Base-by-base conservation (phyloP, 2,113 vertebrate species). In the Eleginops maclovinus region DNA sequence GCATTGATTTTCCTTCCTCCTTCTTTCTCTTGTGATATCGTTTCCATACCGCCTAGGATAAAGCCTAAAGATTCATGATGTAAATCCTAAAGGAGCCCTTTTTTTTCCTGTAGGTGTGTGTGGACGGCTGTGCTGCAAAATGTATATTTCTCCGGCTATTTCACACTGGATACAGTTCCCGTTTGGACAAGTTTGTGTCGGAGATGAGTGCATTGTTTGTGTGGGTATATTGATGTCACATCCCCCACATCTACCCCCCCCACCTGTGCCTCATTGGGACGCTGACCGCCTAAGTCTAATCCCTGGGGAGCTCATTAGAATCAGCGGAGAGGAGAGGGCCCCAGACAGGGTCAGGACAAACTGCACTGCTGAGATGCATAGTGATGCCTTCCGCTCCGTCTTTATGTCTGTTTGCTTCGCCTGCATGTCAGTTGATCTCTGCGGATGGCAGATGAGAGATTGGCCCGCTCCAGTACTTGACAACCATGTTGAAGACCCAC, bases 221-320 rank as follows among this genome's bases (percentile, higher is more conserved):
- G 76, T 61, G 73, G 70, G 74, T 54, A 62, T 82, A 71, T 78
- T 65, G 64, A 81, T 83, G 67, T 68, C 53, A 6, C 36, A 62
- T 61, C 41, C 58, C 40, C 13, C 66, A 28, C 66, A 14, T 59
- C 7, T 58, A 31, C 53, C 72, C 24, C 53, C 31, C n/a, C 31
- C 21, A 28, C 65, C 43, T 2, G 1, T 21, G 14, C 78, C 85
- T 91, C 86, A 89, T 84, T 83, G 84, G 86, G 89, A 89, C 85
- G 70, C 83, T 75, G 83, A 80, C 72, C 36, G 81, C 75, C 87
- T 74, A 65, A 85, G 60, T 76, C 55, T 71, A 67, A 70, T 89
- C 92, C 85, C 87, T 1, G 4, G 90, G 90, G 94, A 93, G 86
- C 94, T 94, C 92, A 94, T 94, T 94, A 94, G 91, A 91, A 91